Base-by-base conservation (phyloP, 1,140 invertebrate species). In the Sarcophaga peregrina region DNA sequence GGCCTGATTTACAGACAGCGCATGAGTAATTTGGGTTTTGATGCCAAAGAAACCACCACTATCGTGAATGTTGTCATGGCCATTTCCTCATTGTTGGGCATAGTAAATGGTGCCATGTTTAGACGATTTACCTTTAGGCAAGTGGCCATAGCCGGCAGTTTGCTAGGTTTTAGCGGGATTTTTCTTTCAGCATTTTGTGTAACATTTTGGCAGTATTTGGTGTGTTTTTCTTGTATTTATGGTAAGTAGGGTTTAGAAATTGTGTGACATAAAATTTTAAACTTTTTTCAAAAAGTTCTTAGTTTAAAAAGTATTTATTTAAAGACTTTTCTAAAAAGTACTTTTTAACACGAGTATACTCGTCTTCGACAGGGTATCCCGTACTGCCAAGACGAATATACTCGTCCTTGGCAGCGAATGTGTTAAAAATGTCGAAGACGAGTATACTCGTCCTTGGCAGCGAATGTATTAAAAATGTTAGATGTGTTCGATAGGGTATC, bases 21-120 rank as follows among this genome's bases (percentile, higher is more conserved):
- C 85, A 93, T 94, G 85, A 52, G 87, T 3, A 83, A 91, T 6
- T 85, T 94, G 17, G 92, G 92, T 17, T 93, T 95, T 81, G 91
- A 90, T 85, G 92, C 92, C 76, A 92, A 93, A 37, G 89, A 94
- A 87, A 94, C 92, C 7, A 93, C 94, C 2, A 93, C 93, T 3
- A 92, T 95, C 85, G 92, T 94, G 54, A 95, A 94, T 87, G 91
- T 93, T 83, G 93, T 94, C 86, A 92, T 92, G 80, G 93, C 93
- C 3, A 90, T 93, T 81, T 93, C 92, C 81, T 92, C 93, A 85
- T 91, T 93, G 87, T 91, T 74, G 87, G 88, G 88, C 46, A 86
- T 89, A 50, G 85, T 89, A 0, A 89, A 89, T 82, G 88, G 88
- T 5, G 88, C 88, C 52, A 87, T 89, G 86, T 89, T 89, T 58